A percentile compares a stretch with the other conserved stretches of the same genome.
These are phyloP conservation scores for Orthonyx spaldingii DNA, from an alignment of 2,113 vertebrate genomes.

Conservation along the genomic window DNA sequence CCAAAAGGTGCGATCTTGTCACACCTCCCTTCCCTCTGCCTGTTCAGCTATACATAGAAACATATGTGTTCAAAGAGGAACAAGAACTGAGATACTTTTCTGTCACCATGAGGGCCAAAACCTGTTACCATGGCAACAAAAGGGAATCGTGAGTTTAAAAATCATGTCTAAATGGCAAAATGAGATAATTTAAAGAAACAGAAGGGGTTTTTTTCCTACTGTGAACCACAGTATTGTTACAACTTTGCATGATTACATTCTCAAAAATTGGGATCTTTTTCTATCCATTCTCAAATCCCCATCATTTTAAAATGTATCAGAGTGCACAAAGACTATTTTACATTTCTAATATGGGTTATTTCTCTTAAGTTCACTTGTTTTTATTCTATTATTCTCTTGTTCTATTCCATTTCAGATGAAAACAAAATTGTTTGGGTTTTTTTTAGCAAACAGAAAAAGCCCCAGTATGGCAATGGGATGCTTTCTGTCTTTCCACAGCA, in stretches of 20 bases:
- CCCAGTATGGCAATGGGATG: background rate
- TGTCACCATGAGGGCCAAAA: conserved; percentile 72
- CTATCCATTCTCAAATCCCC: background rate
- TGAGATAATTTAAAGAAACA: conserved; percentile 70
- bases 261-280: background rate
- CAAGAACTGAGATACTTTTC: conserved; percentile 66
- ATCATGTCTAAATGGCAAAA: conserved; percentile 73
- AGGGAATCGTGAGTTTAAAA: conserved; percentile 69
- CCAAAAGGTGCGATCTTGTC: conserved; percentile 45
- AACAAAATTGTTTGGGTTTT: background rate
- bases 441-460: background rate
- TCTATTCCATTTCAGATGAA: background rate
- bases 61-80: conserved; percentile 67
- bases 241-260: background rate
- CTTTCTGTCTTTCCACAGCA: background rate
- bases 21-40: conserved; percentile 25
- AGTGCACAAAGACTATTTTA: background rate
- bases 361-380: background rate
- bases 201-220: background rate
- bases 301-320: background rate
- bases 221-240: background rate
- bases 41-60: conserved; percentile 53
- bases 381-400: background rate
- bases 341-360: background rate
- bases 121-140: conserved; percentile 72